Conservation (phyloP, 2,797 vertebrate species). For the Okamejei kenojei region DNA sequence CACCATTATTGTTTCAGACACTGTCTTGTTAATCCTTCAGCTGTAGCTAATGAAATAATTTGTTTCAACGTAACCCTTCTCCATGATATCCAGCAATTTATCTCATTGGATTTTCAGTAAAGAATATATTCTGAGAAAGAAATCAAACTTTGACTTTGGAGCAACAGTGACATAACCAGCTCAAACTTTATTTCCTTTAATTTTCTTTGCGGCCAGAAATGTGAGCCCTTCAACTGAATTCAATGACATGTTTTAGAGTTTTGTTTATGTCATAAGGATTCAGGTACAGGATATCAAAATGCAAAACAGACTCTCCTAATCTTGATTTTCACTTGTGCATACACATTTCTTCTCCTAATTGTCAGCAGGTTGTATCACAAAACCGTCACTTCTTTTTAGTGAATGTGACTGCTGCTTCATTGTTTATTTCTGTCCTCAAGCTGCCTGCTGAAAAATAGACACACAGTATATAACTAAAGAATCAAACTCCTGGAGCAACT, state of each 20-base stretch:
- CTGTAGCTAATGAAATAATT: neutral
- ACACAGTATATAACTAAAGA: neutral
- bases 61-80: neutral
- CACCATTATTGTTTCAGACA: neutral
- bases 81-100: neutral
- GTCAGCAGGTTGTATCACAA: neutral
- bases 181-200: neutral
- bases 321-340: neutral
- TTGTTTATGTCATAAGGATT: neutral
- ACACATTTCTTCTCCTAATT: neutral
- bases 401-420: no score
- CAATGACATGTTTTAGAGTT: neutral
- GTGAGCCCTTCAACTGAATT: neutral
- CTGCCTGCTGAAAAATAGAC: neutral
- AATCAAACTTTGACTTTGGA: neutral
- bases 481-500: no score
- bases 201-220: neutral
- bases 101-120: neutral
- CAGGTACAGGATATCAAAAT: neutral
- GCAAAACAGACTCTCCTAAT: neutral
- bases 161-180: neutral
- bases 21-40: neutral
- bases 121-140: neutral
- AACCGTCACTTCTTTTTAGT: neutral
- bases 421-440: neutral